Conservation (phyloP, 2,888 invertebrate species). For the Epinotia bilunana region DNA sequence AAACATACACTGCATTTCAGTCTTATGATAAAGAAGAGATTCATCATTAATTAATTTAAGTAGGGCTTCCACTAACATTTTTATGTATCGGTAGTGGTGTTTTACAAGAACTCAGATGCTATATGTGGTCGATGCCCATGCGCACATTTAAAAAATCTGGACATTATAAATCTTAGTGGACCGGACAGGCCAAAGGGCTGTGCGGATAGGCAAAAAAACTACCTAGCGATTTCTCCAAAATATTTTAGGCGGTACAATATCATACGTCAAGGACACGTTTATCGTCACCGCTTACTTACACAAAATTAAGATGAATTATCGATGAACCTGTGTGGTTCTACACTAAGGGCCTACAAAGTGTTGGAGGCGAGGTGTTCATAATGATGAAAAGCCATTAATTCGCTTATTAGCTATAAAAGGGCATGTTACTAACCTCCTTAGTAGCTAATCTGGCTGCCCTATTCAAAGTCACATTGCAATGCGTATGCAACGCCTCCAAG, state of each 20-base stretch:
- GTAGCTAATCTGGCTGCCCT: slow-evolving; percentile 84
- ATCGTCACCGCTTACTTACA: too few relatives aligned
- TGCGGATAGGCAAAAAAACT: too few relatives aligned
- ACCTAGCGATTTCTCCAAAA: too few relatives aligned
- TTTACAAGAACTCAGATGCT: too few relatives aligned
- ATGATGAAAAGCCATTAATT: not conserved
- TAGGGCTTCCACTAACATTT: too few relatives aligned
- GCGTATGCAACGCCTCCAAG: slow-evolving; percentile 85
- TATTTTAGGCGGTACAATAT: too few relatives aligned
- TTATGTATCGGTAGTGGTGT: too few relatives aligned
- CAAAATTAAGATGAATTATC: not conserved
- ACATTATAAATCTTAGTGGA: too few relatives aligned
- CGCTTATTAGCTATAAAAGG: slow-evolving; percentile 67
- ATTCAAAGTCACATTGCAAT: slow-evolving; percentile 86
- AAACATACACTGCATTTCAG: not conserved
- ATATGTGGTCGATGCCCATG: too few relatives aligned
- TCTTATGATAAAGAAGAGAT: not conserved
- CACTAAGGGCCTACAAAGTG: not conserved
- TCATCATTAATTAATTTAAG: not conserved
- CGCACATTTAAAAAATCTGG: too few relatives aligned
- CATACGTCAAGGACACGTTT: not conserved
- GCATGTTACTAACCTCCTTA: slow-evolving; percentile 82
- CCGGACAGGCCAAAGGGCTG: too few relatives aligned
- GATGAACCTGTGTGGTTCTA: not conserved
- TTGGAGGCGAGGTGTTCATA: too few relatives aligned